phyloP scores from a whole-genome alignment of 2,888 invertebrate genomes.

The Hetaerina titia region DNA sequence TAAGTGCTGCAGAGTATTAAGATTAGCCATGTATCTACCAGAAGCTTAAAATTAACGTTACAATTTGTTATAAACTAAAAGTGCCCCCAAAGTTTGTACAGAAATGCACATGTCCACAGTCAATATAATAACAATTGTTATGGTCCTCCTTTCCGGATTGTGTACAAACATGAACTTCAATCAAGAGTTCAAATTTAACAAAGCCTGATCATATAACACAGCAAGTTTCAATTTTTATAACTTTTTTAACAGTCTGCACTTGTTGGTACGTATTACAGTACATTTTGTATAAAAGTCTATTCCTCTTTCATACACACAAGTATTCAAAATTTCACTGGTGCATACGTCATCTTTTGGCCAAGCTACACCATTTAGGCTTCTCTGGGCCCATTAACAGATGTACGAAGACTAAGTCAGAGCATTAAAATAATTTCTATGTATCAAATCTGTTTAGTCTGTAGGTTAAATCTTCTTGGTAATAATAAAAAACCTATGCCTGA shows the following conservation, averaged over 20 bases:
- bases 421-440: conserved; percentile 65
- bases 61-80: conserved; percentile 63
- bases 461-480: conserved; percentile 38
- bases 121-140: conserved; percentile 67
- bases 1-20: conserved; percentile 67
- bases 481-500: conserved; percentile 63
- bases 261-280: conserved; percentile 45
- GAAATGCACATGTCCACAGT: conserved; percentile 71
- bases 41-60: conserved; percentile 59
- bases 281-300: conserved; percentile 65
- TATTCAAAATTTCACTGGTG: conserved; percentile 63
- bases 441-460: conserved; percentile 55
- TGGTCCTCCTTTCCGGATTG: conserved; percentile 66
- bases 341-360: conserved; percentile 54
- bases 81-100: conserved; percentile 70
- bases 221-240: conserved; percentile 58
- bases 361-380: conserved; percentile 52
- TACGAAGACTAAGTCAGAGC: conserved; percentile 63
- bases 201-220: conserved; percentile 66
- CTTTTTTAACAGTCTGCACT: conserved; percentile 61
- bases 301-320: conserved; percentile 56
- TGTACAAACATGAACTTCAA: conserved; percentile 62
- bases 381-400: conserved; percentile 55
- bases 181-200: conserved; percentile 61
- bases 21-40: conserved; percentile 56